These are phyloP conservation scores for Drosophila diplacantha DNA, from an alignment of 2,888 invertebrate genomes.

Conservation along the genomic window DNA sequence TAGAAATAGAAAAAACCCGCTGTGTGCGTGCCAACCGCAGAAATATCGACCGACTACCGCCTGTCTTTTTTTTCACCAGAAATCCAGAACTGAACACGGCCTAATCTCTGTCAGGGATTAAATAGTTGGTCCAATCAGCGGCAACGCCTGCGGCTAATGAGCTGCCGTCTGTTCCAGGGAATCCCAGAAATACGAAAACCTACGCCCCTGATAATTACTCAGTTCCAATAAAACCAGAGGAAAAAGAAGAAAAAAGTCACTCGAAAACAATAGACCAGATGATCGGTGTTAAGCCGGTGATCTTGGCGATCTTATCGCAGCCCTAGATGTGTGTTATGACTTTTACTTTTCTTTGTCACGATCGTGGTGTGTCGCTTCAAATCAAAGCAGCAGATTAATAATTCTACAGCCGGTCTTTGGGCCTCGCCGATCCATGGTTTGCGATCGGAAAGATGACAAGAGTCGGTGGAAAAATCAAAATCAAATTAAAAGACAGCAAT, in stretches of 20 bases:
- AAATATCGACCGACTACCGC: conserved; percentile 48
- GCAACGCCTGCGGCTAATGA: conserved; percentile 73
- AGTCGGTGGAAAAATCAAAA: conserved; percentile 52
- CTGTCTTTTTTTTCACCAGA: conserved; percentile 46
- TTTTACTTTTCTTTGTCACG: conserved; percentile 67
- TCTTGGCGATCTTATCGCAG: conserved; percentile 54
- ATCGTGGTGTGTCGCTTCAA: conserved; percentile 55
- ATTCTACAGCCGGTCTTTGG: conserved; percentile 17
- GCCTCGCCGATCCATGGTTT: conserved; percentile 29
- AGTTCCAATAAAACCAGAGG: conserved; percentile 52
- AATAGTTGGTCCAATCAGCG: conserved; percentile 72
- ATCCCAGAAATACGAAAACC: conserved; percentile 19
- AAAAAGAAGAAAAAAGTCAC: conserved; percentile 64
- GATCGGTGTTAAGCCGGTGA: conserved; percentile 52
- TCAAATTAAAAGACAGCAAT: conserved; percentile 65
- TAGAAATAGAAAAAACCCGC: conserved; percentile 11
- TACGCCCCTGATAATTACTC: conserved; percentile 64
- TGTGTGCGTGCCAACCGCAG: conserved; percentile 47
- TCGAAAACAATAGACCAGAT: conserved; percentile 56
- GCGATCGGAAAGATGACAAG: conserved; percentile 61
- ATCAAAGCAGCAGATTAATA: conserved; percentile 69
- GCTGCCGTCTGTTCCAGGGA: conserved; percentile 51
- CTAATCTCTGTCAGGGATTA: conserved; percentile 59
- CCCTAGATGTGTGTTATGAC: conserved; percentile 62
- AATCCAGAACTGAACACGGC: conserved; percentile 45